These are phyloP conservation scores for Philaethria dido DNA, from an alignment of 2,888 invertebrate species.

Conservation along the genomic window DNA sequence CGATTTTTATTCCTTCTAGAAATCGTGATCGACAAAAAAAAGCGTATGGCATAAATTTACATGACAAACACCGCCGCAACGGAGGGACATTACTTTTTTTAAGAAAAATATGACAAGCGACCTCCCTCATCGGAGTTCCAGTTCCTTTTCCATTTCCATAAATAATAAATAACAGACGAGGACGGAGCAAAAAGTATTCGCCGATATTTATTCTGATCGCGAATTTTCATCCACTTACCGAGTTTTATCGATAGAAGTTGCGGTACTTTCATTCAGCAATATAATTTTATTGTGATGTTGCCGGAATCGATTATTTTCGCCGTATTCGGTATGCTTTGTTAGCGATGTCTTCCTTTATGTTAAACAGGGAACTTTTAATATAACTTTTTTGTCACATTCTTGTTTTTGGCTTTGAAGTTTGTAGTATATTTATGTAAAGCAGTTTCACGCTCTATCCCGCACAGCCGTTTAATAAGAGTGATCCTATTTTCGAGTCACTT, in stretches of 20 bases:
- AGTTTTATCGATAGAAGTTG: slow-evolving; percentile 52
- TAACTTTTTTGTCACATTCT: slow-evolving; percentile 28
- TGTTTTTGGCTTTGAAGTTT: slow-evolving; percentile 13
- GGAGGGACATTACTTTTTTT: slow-evolving; percentile 78
- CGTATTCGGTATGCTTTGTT: slow-evolving; percentile 37
- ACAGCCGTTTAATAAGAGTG: too few species aligned
- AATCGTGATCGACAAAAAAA: slow-evolving; percentile 76
- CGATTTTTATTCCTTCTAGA: slow-evolving; percentile 76
- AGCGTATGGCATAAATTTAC: slow-evolving; percentile 81
- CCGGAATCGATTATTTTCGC: slow-evolving; percentile 50
- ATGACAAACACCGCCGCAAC: slow-evolving; percentile 73
- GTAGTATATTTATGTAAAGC: too few species aligned
- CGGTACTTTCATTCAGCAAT: slow-evolving; percentile 38
- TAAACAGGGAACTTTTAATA: slow-evolving; percentile 38
- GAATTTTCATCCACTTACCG: slow-evolving; percentile 78
- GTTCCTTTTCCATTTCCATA: slow-evolving; percentile 82
- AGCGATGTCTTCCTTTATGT: slow-evolving; percentile 40
- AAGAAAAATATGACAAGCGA: slow-evolving; percentile 79
- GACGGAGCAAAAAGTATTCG: slow-evolving; percentile 74
- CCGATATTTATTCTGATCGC: slow-evolving; percentile 76
- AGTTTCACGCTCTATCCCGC: too few species aligned
- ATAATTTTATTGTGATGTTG: slow-evolving; percentile 48
- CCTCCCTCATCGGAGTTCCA: slow-evolving; percentile 75
- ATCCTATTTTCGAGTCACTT: too few species aligned
- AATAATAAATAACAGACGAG: slow-evolving; percentile 81